Conservation (phyloP, 2,888 invertebrate species). For the Phalera bucephala region DNA sequence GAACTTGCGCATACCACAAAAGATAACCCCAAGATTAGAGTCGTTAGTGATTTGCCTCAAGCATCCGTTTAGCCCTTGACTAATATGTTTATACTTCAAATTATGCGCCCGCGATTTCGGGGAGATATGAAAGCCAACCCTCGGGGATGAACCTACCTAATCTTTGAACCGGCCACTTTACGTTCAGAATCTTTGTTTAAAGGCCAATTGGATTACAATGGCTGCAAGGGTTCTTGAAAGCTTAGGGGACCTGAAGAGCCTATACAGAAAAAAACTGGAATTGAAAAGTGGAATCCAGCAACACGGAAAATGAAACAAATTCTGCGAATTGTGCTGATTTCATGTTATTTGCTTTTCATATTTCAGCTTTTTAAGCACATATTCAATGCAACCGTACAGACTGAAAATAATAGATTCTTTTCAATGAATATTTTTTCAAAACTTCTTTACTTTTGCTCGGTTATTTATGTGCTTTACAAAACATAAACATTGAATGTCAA, state of each 20-base stretch:
- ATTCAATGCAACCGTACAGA: slow-evolving; percentile 9
- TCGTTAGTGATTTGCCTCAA: slow-evolving; percentile 40
- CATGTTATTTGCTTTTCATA: slow-evolving; percentile 15
- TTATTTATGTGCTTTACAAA: neutral
- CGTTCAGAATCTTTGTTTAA: slow-evolving; percentile 56
- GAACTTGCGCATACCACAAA: slow-evolving; percentile 4
- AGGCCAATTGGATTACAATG: slow-evolving; percentile 50
- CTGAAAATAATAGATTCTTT: slow-evolving; percentile 1
- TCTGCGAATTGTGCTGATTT: slow-evolving; percentile 8
- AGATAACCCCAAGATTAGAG: slow-evolving; percentile 24
- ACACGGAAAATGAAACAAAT: slow-evolving; percentile 5
- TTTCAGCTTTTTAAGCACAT: slow-evolving; percentile 11
- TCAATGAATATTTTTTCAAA: neutral
- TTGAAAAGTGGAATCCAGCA: slow-evolving; percentile 3
- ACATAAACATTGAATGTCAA: slow-evolving; percentile 1
- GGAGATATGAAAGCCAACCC: slow-evolving; percentile 67
- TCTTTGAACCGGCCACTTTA: slow-evolving; percentile 51
- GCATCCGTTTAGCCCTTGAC: slow-evolving; percentile 46
- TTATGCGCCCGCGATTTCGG: slow-evolving; percentile 62
- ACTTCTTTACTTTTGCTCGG: neutral
- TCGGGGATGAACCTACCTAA: slow-evolving; percentile 48
- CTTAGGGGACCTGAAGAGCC: slow-evolving; percentile 16
- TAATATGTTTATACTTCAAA: slow-evolving; percentile 65
- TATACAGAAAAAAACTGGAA: slow-evolving; percentile 20
- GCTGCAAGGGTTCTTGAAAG: slow-evolving; percentile 27